phyloP scores from a whole-genome alignment of 1,140 invertebrate species.

The Battus philenor region DNA sequence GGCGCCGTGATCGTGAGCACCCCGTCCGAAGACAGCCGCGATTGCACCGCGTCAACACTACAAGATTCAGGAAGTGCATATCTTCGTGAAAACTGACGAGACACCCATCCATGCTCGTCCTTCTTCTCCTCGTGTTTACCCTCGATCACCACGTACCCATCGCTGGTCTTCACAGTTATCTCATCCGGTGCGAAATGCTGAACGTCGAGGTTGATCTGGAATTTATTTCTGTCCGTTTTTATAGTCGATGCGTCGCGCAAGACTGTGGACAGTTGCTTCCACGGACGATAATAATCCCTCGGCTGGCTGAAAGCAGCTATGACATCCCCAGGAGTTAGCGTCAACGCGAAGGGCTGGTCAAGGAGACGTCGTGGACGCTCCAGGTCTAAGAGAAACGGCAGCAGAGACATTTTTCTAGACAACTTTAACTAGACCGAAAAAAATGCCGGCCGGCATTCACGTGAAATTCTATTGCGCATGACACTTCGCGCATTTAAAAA shows the following conservation, averaged over 20 bases:
- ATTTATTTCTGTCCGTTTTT: conserved; percentile 68
- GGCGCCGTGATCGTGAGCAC: conserved; percentile 81
- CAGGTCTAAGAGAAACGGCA: conserved; percentile 54
- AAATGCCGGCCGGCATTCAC: conserved; percentile 13
- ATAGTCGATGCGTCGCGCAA: conserved; percentile 81
- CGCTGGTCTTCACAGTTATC: conserved; percentile 85
- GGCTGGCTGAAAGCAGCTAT: conserved; percentile 65
- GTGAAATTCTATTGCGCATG: conserved; percentile 19
- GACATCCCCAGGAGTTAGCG: conserved; percentile 81
- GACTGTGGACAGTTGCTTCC: conserved; percentile 74
- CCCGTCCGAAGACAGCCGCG: conserved; percentile 82
- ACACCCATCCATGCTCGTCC: conserved; percentile 83
- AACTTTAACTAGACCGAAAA: conserved; percentile 1
- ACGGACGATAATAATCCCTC: conserved; percentile 78
- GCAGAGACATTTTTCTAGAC: conserved; percentile 23
- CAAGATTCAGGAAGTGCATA: conserved; percentile 82
- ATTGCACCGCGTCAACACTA: conserved; percentile 78
- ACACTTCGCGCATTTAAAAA: conserved; percentile 16
- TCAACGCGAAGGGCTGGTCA: conserved; percentile 85
- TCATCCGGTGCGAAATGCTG: conserved; percentile 89
- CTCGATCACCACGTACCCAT: conserved; percentile 80
- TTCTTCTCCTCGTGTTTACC: conserved; percentile 84
- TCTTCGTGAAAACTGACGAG: conserved; percentile 81
- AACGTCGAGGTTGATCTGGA: conserved; percentile 85
- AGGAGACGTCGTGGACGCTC: conserved; percentile 79